Percentiles rank a stretch among this genome's conserved stretches.
Evolutionary conservation across 2,888 invertebrate species (phyloP).

Genomic region (Macropis europaea): DNA sequence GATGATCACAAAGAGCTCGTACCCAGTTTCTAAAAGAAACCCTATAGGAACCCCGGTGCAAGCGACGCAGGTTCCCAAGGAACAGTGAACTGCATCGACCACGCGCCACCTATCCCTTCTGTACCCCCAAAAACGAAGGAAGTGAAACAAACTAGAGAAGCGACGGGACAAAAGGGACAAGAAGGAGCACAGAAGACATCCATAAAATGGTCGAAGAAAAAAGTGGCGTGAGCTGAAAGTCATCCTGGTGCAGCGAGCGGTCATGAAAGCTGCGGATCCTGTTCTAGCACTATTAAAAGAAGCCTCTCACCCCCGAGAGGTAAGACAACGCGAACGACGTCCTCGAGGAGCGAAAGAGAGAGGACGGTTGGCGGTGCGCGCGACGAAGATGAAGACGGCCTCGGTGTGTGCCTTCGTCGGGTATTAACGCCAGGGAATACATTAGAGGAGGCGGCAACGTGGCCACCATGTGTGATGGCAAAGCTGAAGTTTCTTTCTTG

Average conservation of each 20-base stretch:
- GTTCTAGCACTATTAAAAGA: constrained; percentile 58
- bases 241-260: constrained; percentile 28
- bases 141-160: too few relatives aligned
- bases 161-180: constrained; percentile 12
- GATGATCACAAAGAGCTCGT: too few relatives aligned
- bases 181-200: constrained; percentile 22
- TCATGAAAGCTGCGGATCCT: constrained; percentile 43
- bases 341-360: neutral
- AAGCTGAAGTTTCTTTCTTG: constrained; percentile 67
- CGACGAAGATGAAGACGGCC: constrained; percentile 67
- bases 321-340: constrained; percentile 27
- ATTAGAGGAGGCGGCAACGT: constrained; percentile 76
- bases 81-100: neutral
- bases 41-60: neutral
- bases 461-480: constrained; percentile 75
- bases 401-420: constrained; percentile 60
- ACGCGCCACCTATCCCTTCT: neutral
- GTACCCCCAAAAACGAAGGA: too few relatives aligned
- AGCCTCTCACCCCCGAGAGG: constrained; percentile 42
- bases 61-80: constrained; percentile 6
- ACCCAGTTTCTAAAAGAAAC: neutral
- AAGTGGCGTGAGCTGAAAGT: constrained; percentile 49
- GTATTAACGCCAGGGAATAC: constrained; percentile 74
- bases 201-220: constrained; percentile 34
- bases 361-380: constrained; percentile 49